Evolutionary conservation across 2,113 vertebrate genomes (phyloP).

Genomic region (Athene noctua): DNA sequence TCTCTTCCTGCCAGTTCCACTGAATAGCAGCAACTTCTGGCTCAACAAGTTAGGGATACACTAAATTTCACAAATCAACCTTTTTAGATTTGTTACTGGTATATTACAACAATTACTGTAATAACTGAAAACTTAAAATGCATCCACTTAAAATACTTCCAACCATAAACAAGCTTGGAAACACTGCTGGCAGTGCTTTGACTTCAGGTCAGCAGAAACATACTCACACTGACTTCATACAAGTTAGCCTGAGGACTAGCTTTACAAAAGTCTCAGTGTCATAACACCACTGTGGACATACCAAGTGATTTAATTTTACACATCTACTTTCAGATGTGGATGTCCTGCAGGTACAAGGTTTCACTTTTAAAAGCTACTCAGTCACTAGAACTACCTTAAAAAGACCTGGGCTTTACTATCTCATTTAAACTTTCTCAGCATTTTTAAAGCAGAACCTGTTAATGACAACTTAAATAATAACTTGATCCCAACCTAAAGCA

Average conservation of each 20-base stretch:
- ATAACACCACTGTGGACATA: neutral
- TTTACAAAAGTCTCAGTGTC: neutral
- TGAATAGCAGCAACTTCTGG: neutral
- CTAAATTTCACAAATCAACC: neutral
- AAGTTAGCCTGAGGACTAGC: neutral
- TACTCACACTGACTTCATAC: neutral
- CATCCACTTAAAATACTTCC: neutral
- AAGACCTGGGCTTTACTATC: neutral
- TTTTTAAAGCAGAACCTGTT: neutral
- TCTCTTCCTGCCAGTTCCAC: neutral
- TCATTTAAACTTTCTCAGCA: neutral
- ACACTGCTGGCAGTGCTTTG: neutral
- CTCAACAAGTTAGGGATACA: accelerated
- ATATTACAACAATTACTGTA: neutral
- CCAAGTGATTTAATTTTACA: neutral
- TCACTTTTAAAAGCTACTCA: neutral
- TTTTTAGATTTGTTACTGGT: neutral
- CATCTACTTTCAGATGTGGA: neutral
- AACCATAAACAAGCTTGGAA: neutral
- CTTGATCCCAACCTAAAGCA: neutral
- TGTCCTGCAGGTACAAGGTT: neutral
- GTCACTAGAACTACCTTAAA: neutral
- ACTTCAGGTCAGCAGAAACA: no score
- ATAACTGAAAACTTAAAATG: neutral
- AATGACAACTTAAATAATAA: neutral